Evolutionary conservation across 2,888 invertebrate species (phyloP), one percentile per base, ranked within the genome.

Genomic region (Macrophya alboannulata): DNA sequence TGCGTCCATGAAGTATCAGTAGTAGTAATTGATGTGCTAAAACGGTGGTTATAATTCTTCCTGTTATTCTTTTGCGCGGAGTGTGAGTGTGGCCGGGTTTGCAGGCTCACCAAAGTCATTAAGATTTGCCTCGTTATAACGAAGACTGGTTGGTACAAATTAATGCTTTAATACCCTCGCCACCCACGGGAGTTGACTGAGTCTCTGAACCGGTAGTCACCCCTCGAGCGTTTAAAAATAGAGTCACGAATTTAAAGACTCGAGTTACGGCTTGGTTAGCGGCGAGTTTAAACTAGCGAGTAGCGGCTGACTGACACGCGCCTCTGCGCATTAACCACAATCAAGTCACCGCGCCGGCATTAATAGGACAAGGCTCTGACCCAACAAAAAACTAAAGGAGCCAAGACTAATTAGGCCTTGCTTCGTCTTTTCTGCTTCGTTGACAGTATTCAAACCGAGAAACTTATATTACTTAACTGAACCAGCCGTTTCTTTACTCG

Each of bases 241-340:
- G 51, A 83, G 83, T 83, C 83, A 83, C 83, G 83, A 83, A 68
- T 83, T 83, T 83, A 71, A 83, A 83, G 83, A 83, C 83, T 83
- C 83, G 83, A 83, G 83, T 83, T 83, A 83, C 83, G 83, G 68
- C 68, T 48, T 68, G 48, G 83, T 65, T 83, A 83, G 83, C 48
- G 71, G 55, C 68, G 83, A 68, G 65, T 68, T 31, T 83, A 65
- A 71, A 65, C 81, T 77, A 77, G 77, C 48, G 77, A 77, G 77
- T 37, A 81, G 45, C 37, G 84, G 72, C 86, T 84, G 85, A 87
- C 65, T 86, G 85, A 87, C 87, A 87, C 82, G 85, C 86, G 87
- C 77, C 71, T 85, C 62, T 62, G 59, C 59, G 72, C 74, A 86
- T 86, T 86, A 86, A 86, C 84, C 85, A 59, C 85, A 81, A 71